Evolutionary conservation across 2,113 vertebrate genomes (phyloP).

Genomic region (Brevimyrus niger): DNA sequence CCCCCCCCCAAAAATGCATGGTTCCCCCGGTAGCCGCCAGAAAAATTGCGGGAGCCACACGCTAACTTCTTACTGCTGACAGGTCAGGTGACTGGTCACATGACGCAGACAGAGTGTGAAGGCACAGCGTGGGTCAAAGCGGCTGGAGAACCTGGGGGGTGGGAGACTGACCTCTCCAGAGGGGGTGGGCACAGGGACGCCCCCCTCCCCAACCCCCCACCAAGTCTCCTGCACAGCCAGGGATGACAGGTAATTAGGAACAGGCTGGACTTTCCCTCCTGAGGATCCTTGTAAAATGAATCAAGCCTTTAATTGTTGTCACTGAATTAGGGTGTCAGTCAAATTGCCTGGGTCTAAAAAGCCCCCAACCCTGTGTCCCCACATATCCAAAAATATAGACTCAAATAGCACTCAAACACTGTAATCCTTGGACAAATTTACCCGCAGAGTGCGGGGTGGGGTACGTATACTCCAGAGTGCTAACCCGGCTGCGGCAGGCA

Average conservation of each 20-base stretch:
- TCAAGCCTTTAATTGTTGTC: neutral
- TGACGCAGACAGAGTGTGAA: neutral
- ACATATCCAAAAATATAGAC: slow-evolving; percentile 1
- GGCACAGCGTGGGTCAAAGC: neutral
- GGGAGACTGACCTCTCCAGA: neutral
- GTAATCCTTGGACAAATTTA: slow-evolving; percentile 1
- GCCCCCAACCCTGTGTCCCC: neutral
- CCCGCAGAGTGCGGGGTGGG: neutral
- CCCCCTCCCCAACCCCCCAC: neutral
- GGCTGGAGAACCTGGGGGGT: neutral
- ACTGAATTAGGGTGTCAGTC: neutral
- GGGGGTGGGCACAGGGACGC: neutral
- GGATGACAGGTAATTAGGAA: slow-evolving; percentile 24
- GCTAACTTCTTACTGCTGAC: neutral
- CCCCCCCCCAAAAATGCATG: no score
- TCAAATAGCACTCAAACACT: neutral
- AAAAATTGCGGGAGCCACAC: neutral
- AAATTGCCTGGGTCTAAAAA: neutral
- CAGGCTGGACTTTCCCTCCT: neutral
- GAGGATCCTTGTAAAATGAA: neutral
- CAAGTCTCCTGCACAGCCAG: neutral
- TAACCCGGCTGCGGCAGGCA: neutral
- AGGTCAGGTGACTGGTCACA: neutral
- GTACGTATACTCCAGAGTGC: neutral
- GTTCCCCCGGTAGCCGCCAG: neutral